Evolutionary conservation across 92 coral and sea anemone genomes (phyloP), one percentile per base, ranked within the genome.

Genomic region (Bergia sp.): DNA sequence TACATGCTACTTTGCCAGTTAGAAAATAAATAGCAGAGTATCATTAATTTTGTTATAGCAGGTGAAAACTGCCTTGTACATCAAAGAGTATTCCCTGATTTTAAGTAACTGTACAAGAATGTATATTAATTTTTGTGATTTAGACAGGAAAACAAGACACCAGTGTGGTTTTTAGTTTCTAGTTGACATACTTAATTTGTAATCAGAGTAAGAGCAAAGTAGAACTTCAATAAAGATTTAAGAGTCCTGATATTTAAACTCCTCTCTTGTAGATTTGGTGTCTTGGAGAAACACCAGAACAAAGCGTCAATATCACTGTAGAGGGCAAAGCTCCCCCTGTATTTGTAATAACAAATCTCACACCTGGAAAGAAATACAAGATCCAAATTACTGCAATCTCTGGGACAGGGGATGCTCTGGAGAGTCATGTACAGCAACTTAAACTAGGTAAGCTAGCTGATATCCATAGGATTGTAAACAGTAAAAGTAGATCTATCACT

Each of bases 321-420:
- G 71, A 67, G 9, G 86, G 79, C 37, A 75, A 45, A 36, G 85
- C 77, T 44, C 81, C 76, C 36, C n/a, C 85, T 72, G 84, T 86
- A 37, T 77, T 81, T 55, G 71, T 76, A 13, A 67, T 91, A 53
- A 86, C 81, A 57, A 86, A 50, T 38, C 81, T 91, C 21, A 77
- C 53, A 5, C 88, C 93, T 37, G 93, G 93, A 20, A 87, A 7
- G 61, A 88, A 83, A 73, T 91, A 91, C 81, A 91, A 49, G 49
- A 49, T 91, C 64, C 67, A 76, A 71, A 82, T 91, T 77, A 42
- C 65, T 38, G 91, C 84, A 5, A 37, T 82, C 53, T 86, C 91
- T 6, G 21, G 16, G 45, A 38, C 66, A 1, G 91, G 91, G 37
- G 85, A 44, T 66, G 74, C 44, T 7, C 79, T 81, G 66, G 40